phyloP scores from a whole-genome alignment of 2,797 vertebrate genomes.

The Somateria mollissima region DNA sequence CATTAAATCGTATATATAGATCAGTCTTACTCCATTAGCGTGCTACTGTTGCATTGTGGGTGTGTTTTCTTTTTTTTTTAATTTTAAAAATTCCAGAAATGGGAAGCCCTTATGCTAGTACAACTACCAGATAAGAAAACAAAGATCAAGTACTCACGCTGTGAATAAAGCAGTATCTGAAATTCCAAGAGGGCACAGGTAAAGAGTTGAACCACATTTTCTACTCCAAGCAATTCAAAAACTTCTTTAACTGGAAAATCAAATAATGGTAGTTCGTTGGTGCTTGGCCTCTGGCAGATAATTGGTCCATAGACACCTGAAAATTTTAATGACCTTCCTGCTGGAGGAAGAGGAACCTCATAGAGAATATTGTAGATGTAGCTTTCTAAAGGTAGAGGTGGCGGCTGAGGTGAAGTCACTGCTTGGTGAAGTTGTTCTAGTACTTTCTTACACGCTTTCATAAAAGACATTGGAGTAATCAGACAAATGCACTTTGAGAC shows the following conservation, averaged over 20 bases:
- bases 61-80: not conserved
- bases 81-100: not conserved
- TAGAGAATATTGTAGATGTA: constrained; percentile 98
- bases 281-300: constrained; percentile 96
- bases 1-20: not conserved
- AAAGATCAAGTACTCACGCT: constrained; percentile 86
- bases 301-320: constrained; percentile 94
- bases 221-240: constrained; percentile 93
- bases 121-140: not conserved
- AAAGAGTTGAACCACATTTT: constrained; percentile 96
- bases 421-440: constrained; percentile 94
- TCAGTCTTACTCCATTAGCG: not conserved
- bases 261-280: constrained; percentile 92
- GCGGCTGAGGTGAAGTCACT: constrained; percentile 92
- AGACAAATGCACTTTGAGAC: constrained; percentile 99
- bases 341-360: constrained; percentile 94
- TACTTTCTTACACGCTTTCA: constrained; percentile 92
- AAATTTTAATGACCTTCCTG: constrained; percentile 95
- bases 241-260: constrained; percentile 93
- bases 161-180: constrained; percentile 98
- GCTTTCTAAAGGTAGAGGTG: constrained; percentile 96
- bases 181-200: constrained; percentile 97
- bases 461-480: constrained; percentile 96
- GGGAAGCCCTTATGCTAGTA: not conserved
- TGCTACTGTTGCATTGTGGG: not conserved